Conservation (phyloP, 2,797 vertebrate species). For the Spinibarbus caldwelli region DNA sequence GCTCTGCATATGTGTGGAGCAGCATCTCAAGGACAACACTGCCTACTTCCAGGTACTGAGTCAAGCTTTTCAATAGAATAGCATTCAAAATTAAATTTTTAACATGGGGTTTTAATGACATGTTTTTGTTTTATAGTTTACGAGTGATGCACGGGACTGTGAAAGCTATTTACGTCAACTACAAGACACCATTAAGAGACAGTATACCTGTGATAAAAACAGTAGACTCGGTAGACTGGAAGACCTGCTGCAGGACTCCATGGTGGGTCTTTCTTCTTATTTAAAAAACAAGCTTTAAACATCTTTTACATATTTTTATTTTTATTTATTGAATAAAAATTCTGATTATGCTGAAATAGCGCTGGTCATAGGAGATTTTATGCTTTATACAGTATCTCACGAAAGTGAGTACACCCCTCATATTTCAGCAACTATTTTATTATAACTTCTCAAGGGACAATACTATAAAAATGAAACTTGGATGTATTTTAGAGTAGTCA, state of each 20-base stretch:
- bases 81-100: neutral
- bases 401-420: too few species aligned
- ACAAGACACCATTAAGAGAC: slow-evolving; percentile 94
- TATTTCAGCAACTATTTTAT: too few species aligned
- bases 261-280: slow-evolving; percentile 79
- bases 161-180: slow-evolving; percentile 91
- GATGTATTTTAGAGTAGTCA: too few species aligned
- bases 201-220: slow-evolving; percentile 93
- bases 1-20: slow-evolving; percentile 93
- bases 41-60: slow-evolving; percentile 91
- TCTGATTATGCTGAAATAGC: neutral
- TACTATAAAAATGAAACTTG: too few species aligned
- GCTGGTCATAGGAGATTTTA: neutral
- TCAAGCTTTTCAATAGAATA: neutral
- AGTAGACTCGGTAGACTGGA: slow-evolving; percentile 92
- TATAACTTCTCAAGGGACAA: too few species aligned
- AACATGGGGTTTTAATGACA: neutral
- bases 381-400: too few species aligned
- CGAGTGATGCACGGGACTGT: slow-evolving; percentile 88
- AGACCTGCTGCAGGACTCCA: slow-evolving; percentile 97
- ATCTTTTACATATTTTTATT: neutral
- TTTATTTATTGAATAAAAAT: neutral
- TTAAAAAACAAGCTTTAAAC: neutral
- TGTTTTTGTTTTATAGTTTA: slow-evolving; percentile 79
- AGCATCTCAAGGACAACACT: slow-evolving; percentile 93